A percentile compares a stretch with the other conserved stretches of the same genome.
These are phyloP conservation scores for Drosophila kohkoa DNA, from an alignment of 1,140 invertebrate genomes.

Conservation along the genomic window DNA sequence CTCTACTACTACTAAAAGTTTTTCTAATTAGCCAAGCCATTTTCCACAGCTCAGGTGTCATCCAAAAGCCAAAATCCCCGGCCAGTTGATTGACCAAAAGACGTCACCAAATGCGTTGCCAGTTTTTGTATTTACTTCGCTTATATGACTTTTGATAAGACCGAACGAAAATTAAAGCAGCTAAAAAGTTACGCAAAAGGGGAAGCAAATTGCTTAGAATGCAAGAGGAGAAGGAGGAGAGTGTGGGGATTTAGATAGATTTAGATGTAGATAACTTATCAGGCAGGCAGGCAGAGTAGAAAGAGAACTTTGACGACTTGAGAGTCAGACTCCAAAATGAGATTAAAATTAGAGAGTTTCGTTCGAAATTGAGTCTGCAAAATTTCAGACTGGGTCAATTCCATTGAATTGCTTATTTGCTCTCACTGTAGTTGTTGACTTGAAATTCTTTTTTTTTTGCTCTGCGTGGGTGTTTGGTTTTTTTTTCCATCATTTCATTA, in stretches of 20 bases:
- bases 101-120: constrained; percentile 32
- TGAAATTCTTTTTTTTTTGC: constrained; percentile 2
- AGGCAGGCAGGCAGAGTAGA: constrained; percentile 3
- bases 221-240: neutral
- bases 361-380: constrained; percentile 17
- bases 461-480: constrained; percentile 31
- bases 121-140: constrained; percentile 42
- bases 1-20: constrained; percentile 53
- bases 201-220: too few species aligned
- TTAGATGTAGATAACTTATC: constrained; percentile 45
- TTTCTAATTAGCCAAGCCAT: constrained; percentile 70
- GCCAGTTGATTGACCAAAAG: constrained; percentile 42
- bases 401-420: constrained; percentile 5
- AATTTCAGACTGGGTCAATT: constrained; percentile 31
- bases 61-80: constrained; percentile 20
- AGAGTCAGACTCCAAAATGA: constrained; percentile 19
- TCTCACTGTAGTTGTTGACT: neutral
- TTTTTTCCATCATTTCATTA: constrained; percentile 2
- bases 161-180: constrained; percentile 44
- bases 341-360: constrained; percentile 8
- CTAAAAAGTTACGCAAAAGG: constrained; percentile 29
- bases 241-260: constrained; percentile 18
- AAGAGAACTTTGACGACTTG: constrained; percentile 15
- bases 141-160: constrained; percentile 52
- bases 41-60: constrained; percentile 34